phyloP scores from a whole-genome alignment of 2,797 vertebrate species.

The Sandelia bainsii region DNA sequence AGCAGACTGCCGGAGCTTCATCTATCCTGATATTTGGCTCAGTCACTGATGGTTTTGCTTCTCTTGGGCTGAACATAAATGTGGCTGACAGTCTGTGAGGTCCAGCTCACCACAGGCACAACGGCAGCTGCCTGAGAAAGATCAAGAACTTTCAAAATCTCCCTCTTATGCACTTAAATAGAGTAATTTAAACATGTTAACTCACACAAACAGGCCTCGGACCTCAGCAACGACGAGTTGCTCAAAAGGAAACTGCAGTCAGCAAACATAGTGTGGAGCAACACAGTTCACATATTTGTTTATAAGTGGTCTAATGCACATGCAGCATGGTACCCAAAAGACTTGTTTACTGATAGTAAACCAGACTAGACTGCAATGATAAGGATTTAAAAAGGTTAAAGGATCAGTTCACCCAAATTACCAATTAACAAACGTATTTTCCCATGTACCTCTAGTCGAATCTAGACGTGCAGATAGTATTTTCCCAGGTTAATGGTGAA shows the following conservation, averaged over 20 bases:
- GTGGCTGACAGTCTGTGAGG: constrained; percentile 65
- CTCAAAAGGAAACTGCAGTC: constrained; percentile 14
- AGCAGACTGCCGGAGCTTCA: constrained; percentile 20
- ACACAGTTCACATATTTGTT: constrained; percentile 22
- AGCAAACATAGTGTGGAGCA: constrained; percentile 6
- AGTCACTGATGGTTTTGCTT: constrained; percentile 10
- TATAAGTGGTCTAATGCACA: constrained; percentile 5
- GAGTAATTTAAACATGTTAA: constrained; percentile 44
- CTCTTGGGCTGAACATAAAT: constrained; percentile 46
- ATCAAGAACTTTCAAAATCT: constrained; percentile 49
- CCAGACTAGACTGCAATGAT: constrained; percentile 6
- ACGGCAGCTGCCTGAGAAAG: constrained; percentile 39
- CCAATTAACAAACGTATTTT: constrained; percentile 2
- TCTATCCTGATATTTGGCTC: constrained; percentile 31
- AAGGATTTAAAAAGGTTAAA: constrained; percentile 15
- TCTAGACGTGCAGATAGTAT: background rate
- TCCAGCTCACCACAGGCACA: constrained; percentile 50
- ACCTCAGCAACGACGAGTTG: constrained; percentile 37
- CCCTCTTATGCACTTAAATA: constrained; percentile 44
- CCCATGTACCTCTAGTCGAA: background rate
- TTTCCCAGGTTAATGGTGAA: background rate
- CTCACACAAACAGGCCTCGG: constrained; percentile 44
- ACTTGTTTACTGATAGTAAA: constrained; percentile 4
- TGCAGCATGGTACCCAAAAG: too few relatives aligned
- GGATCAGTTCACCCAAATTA: constrained; percentile 9